These are phyloP conservation scores for Nomada ruficornis DNA, from an alignment of 2,888 invertebrate genomes.

Conservation along the genomic window DNA sequence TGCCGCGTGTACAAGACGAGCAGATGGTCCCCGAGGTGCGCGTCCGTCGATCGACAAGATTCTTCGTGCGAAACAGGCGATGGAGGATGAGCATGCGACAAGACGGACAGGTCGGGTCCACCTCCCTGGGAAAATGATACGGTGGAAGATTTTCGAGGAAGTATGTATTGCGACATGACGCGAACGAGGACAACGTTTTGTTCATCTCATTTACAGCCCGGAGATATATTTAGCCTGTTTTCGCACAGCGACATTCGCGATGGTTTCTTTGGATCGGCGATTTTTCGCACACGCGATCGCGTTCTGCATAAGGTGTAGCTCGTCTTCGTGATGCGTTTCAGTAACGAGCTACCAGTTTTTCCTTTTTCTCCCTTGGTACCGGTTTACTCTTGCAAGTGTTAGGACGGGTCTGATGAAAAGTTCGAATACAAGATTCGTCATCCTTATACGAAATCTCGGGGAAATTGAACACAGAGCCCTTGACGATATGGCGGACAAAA, in stretches of 20 bases:
- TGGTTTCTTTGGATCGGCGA: slow-evolving; percentile 8
- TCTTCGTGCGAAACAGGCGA: slow-evolving; percentile 59
- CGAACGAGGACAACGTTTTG: slow-evolving; percentile 13
- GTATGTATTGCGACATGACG: slow-evolving; percentile 6
- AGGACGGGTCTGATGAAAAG: neutral
- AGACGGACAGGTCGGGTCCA: slow-evolving; percentile 24
- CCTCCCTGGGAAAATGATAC: slow-evolving; percentile 40
- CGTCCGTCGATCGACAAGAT: slow-evolving; percentile 45
- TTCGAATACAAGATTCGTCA: neutral
- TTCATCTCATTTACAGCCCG: slow-evolving; percentile 17
- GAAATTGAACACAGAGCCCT: neutral
- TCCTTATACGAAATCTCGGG: neutral
- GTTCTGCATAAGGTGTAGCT: slow-evolving; percentile 17
- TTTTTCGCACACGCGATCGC: slow-evolving; percentile 39
- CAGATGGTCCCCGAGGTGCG: slow-evolving; percentile 74
- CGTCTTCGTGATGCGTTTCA: slow-evolving; percentile 23
- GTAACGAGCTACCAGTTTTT: slow-evolving; percentile 15
- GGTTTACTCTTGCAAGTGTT: slow-evolving; percentile 15
- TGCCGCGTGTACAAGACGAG: slow-evolving; percentile 63
- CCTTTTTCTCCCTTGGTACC: slow-evolving; percentile 7
- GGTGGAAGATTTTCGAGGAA: slow-evolving; percentile 7
- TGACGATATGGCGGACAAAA: too few species aligned
- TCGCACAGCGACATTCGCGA: too few species aligned
- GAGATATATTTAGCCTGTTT: neutral
- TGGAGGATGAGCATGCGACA: slow-evolving; percentile 29